A percentile compares a stretch with the other conserved stretches of the same genome.
phyloP scores from a whole-genome alignment of 2,113 vertebrate species.

The Pomatorhinus ruficollis region DNA sequence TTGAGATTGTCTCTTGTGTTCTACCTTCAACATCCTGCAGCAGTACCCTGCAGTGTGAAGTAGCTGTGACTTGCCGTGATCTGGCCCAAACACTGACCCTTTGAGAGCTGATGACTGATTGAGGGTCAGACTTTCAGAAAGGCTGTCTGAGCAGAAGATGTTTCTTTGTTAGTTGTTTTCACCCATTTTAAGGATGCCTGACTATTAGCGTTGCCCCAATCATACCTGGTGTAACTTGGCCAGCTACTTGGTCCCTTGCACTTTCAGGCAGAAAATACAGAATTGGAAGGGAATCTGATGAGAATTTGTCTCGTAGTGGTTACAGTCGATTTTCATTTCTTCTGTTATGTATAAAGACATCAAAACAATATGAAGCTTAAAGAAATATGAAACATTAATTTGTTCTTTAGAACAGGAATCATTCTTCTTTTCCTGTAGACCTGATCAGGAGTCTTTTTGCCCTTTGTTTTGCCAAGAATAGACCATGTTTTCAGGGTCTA shows the following conservation, averaged over 20 bases:
- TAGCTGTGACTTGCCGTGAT: rapidly evolving
- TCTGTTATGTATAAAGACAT: neutral
- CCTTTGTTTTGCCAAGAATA: neutral
- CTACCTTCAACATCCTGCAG: neutral
- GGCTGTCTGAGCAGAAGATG: neutral
- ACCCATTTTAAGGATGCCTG: neutral
- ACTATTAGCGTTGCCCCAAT: neutral
- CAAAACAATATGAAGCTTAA: neutral
- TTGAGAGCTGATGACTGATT: neutral
- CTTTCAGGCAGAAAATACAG: neutral
- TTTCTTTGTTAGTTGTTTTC: neutral
- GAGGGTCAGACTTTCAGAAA: neutral
- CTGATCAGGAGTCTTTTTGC: neutral
- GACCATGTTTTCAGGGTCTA: neutral
- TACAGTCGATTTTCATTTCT: neutral
- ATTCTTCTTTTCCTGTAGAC: neutral
- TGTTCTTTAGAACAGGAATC: neutral
- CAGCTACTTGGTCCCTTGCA: neutral
- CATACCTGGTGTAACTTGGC: neutral
- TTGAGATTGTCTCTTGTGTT: neutral
- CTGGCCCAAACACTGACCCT: neutral
- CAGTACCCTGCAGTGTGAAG: neutral
- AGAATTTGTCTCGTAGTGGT: neutral
- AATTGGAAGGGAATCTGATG: neutral
- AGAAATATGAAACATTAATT: neutral